A percentile compares a stretch with the other conserved stretches of the same genome.
These are phyloP conservation scores for Mechanitis mazaeus DNA, from an alignment of 2,888 invertebrate species.

Conservation along the genomic window DNA sequence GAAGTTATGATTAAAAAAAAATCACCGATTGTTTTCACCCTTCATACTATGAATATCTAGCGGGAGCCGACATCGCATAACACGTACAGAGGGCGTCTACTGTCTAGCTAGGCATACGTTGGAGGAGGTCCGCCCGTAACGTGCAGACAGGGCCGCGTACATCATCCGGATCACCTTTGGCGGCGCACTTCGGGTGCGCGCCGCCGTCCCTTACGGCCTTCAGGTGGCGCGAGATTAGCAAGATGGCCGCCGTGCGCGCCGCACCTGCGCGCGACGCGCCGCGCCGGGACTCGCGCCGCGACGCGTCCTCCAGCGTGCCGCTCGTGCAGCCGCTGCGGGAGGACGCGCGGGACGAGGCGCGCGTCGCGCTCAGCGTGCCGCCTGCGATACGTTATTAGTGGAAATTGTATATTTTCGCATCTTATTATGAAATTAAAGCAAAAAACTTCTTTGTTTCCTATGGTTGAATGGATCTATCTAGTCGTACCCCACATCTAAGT, in stretches of 20 bases:
- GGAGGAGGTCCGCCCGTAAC: slow-evolving; percentile 46
- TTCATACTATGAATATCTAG: too few relatives aligned
- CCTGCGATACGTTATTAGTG: slow-evolving; percentile 46
- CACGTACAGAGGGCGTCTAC: too few relatives aligned
- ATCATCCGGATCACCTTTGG: slow-evolving; percentile 77
- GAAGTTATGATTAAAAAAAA: too few relatives aligned
- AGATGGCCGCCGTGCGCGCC: slow-evolving; percentile 95
- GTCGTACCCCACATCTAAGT: too few relatives aligned
- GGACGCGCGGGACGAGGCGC: slow-evolving; percentile 67
- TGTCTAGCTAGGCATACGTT: slow-evolving; percentile 24
- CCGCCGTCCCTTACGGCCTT: slow-evolving; percentile 77
- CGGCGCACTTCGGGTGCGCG: slow-evolving; percentile 77
- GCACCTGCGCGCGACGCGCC: slow-evolving; percentile 93
- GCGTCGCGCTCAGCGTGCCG: slow-evolving; percentile 75
- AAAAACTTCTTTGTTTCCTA: too few relatives aligned
- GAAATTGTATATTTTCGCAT: too few relatives aligned
- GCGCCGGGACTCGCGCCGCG: slow-evolving; percentile 67
- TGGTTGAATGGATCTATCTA: too few relatives aligned
- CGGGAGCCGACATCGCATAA: too few relatives aligned
- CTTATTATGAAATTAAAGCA: too few relatives aligned
- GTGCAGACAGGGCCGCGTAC: slow-evolving; percentile 69
- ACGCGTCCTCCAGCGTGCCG: slow-evolving; percentile 59
- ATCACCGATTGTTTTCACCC: too few relatives aligned
- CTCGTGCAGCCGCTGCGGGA: slow-evolving; percentile 72
- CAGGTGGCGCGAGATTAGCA: slow-evolving; percentile 94